Conservation (phyloP, 2,888 invertebrate species). For the Chironomus tentans region DNA sequence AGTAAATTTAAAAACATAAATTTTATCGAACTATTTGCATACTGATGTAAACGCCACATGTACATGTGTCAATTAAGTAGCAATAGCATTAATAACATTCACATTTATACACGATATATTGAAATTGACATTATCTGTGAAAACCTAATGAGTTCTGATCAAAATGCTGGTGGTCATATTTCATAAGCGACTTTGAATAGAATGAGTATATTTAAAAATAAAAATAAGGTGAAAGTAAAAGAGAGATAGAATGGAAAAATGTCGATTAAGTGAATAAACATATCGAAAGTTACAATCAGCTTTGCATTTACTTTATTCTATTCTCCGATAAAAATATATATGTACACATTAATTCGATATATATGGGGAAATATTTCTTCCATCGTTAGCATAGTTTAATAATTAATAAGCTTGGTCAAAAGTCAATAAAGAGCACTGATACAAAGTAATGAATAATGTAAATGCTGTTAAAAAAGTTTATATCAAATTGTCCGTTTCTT, state of each 20-base stretch:
- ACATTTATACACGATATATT: background rate
- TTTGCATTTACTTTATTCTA: background rate
- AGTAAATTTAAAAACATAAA: no score
- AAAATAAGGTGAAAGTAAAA: background rate
- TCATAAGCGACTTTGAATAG: background rate
- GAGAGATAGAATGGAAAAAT: background rate
- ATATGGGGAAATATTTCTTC: background rate
- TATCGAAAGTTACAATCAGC: conserved; percentile 19
- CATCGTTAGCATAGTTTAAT: conserved; percentile 5
- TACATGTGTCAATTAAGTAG: background rate
- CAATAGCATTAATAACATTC: background rate
- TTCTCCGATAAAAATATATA: background rate
- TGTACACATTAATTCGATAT: background rate
- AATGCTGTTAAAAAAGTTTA: background rate
- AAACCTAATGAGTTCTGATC: background rate
- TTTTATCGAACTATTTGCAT: background rate
- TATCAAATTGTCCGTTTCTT: background rate
- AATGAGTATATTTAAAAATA: background rate
- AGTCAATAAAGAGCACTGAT: background rate
- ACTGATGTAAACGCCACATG: background rate
- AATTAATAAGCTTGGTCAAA: conserved; percentile 20
- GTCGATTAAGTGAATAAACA: conserved; percentile 22
- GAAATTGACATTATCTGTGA: conserved; percentile 10
- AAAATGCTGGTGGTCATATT: background rate
- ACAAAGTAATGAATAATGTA: background rate